Evolutionary conservation across 53 echinoderm and acorn worm genomes (phyloP).

Genomic region (Hippasteria phrygiana): DNA sequence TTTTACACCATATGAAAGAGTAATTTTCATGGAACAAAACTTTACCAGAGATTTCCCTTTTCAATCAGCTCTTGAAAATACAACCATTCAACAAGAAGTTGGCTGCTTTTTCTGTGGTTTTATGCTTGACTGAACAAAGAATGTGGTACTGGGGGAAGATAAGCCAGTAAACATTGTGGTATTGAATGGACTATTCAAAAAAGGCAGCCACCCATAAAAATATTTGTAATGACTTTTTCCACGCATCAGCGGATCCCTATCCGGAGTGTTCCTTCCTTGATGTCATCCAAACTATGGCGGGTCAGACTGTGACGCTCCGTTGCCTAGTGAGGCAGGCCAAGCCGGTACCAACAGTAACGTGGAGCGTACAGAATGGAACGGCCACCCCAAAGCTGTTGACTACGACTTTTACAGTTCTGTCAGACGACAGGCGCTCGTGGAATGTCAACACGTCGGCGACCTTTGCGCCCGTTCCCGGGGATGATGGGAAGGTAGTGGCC

Average conservation of each 20-base stretch:
- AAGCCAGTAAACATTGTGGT: too few relatives aligned
- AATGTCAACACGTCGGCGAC: conserved; percentile 25
- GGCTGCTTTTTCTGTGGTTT: too few relatives aligned
- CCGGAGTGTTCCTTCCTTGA: conserved; percentile 31
- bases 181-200: neutral
- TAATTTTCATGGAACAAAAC: too few relatives aligned
- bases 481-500: conserved; percentile 23
- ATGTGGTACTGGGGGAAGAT: too few relatives aligned
- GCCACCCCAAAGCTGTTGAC: neutral
- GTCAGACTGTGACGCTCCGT: conserved; percentile 1
- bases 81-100: too few relatives aligned
- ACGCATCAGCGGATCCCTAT: conserved; percentile 26
- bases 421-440: conserved; percentile 29
- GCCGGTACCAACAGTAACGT: conserved; percentile 42
- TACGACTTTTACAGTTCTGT: neutral
- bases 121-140: too few relatives aligned
- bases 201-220: neutral
- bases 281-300: neutral
- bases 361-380: conserved; percentile 9
- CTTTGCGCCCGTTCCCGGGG: neutral
- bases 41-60: too few relatives aligned
- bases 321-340: conserved; percentile 34
- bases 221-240: neutral
- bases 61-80: too few relatives aligned
- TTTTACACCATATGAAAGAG: too few relatives aligned